Conservation (phyloP, 2,113 vertebrate species). For the Tragelaphus imberbis region DNA sequence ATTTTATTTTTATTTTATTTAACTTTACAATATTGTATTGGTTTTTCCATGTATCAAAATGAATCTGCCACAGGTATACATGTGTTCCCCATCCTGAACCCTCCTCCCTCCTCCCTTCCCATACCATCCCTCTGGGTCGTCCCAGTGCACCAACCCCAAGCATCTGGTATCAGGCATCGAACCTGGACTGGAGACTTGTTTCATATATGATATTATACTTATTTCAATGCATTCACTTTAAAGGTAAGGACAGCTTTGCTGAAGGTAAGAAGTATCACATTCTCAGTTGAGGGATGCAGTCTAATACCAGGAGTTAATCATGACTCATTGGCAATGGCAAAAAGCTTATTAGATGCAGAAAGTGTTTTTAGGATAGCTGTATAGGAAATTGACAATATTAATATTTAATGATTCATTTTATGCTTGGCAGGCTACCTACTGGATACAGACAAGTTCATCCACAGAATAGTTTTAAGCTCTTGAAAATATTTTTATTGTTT, state of each 20-base stretch:
- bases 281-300: neutral
- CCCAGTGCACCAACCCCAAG: too few relatives aligned
- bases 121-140: too few relatives aligned
- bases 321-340: conserved; percentile 44
- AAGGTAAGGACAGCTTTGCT: neutral
- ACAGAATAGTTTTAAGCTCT: conserved; percentile 26
- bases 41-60: too few relatives aligned
- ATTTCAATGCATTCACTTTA: neutral
- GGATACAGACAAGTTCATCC: conserved; percentile 33
- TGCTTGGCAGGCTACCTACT: conserved; percentile 25
- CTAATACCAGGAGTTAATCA: conserved; percentile 15
- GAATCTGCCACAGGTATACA: too few relatives aligned
- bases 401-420: conserved; percentile 68
- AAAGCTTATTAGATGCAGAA: conserved; percentile 6
- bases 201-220: too few relatives aligned
- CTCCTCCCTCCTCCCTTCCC: too few relatives aligned
- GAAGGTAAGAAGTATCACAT: neutral
- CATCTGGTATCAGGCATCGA: too few relatives aligned
- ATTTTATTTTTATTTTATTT: neutral
- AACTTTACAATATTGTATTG: too few relatives aligned
- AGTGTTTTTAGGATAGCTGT: conserved; percentile 48
- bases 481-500: conserved; percentile 47
- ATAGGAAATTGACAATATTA: conserved; percentile 62
- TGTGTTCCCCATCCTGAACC: too few relatives aligned
- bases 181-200: too few relatives aligned